A percentile compares a stretch with the other conserved stretches of the same genome.
Conservation (phyloP, 2,113 vertebrate genomes). For the Melanotaenia duboulayi region DNA sequence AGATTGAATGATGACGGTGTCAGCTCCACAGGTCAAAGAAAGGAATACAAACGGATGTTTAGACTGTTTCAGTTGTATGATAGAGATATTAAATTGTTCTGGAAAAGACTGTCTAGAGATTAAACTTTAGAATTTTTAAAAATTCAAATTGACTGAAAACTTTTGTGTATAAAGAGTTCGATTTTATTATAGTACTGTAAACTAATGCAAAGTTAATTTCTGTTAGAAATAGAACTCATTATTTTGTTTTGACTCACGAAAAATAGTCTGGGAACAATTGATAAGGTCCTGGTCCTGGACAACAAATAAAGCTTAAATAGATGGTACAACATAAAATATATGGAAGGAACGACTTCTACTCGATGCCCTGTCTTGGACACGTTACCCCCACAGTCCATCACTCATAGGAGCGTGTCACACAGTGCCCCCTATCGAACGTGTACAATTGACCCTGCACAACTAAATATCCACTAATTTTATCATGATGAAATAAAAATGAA, state of each 20-base stretch:
- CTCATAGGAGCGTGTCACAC: conserved; percentile 64
- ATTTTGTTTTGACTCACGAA: not conserved
- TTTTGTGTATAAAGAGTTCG: accelerated
- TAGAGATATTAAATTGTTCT: not conserved
- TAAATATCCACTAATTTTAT: not conserved
- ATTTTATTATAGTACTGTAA: conserved; percentile 2
- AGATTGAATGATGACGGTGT: conserved; percentile 70
- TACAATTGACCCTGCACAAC: conserved; percentile 27
- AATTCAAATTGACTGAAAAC: not conserved
- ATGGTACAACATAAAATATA: not conserved
- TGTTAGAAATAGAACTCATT: not conserved
- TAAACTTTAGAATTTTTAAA: not conserved
- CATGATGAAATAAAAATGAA: too few relatives aligned
- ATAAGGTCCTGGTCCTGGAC: too few relatives aligned
- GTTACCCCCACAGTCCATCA: conserved; percentile 25
- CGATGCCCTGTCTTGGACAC: conserved; percentile 10
- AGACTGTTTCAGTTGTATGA: conserved; percentile 51
- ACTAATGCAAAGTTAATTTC: not conserved
- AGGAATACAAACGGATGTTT: conserved; percentile 69
- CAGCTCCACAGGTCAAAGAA: conserved; percentile 69
- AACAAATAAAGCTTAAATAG: too few relatives aligned
- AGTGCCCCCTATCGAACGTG: conserved; percentile 80
- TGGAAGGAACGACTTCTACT: not conserved
- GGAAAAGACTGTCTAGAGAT: not conserved
- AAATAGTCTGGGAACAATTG: not conserved